Percentiles rank a stretch among this genome's conserved stretches.
These are phyloP conservation scores for Hyla sarda DNA, from an alignment of 2,113 vertebrate species.

Conservation along the genomic window DNA sequence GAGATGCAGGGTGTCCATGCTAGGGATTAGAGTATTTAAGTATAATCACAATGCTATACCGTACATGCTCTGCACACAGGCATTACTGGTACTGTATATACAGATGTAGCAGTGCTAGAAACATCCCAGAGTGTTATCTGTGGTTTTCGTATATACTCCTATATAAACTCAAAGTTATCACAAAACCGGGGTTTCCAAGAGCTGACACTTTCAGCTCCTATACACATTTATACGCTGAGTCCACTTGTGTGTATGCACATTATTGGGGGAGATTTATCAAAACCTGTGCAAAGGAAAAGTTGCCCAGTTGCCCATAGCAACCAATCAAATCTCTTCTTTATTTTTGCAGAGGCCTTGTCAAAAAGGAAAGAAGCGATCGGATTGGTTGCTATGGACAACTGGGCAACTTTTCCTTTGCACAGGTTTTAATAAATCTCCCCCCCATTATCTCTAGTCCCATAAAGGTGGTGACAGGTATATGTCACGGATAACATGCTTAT, in stretches of 20 bases:
- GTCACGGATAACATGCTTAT: constrained; percentile 11
- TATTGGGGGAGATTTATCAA: too few species aligned
- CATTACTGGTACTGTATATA: neutral
- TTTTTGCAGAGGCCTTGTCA: too few species aligned
- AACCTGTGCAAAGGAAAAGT: too few species aligned
- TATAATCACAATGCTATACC: neutral
- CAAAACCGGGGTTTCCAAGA: too few species aligned
- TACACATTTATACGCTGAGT: neutral
- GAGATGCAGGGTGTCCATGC: constrained; percentile 21
- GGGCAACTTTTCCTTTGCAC: too few species aligned
- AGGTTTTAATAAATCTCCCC: too few species aligned
- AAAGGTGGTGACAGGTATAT: constrained; percentile 37
- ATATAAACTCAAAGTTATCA: neutral
- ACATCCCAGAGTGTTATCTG: neutral
- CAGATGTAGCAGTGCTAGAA: neutral
- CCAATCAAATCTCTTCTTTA: too few species aligned
- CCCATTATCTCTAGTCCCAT: neutral
- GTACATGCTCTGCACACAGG: neutral
- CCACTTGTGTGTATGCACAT: neutral
- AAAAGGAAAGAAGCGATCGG: too few species aligned
- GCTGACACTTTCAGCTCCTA: neutral
- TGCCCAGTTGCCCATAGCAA: too few species aligned
- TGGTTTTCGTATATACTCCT: neutral
- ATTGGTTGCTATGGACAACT: too few species aligned
- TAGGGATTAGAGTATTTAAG: constrained; percentile 38